phyloP scores from a whole-genome alignment of 1,140 invertebrate species.

The Stratiolaelaps scimitus region DNA sequence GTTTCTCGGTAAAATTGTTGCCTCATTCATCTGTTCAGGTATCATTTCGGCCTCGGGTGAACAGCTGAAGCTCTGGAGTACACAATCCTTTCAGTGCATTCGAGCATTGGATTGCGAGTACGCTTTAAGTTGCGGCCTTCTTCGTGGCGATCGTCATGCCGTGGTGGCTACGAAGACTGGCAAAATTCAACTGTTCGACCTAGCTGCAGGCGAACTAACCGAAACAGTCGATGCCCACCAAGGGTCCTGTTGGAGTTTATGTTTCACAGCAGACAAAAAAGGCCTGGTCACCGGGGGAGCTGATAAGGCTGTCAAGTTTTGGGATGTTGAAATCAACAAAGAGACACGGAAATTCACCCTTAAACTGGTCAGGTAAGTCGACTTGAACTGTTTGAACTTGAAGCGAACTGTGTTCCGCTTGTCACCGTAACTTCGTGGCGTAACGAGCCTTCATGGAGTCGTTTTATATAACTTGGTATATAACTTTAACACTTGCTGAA shows the following conservation, averaged over 20 bases:
- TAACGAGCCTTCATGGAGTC: no score
- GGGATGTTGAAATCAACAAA: constrained; percentile 75
- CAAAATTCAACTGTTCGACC: constrained; percentile 69
- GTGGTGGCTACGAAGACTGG: constrained; percentile 78
- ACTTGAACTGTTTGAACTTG: background rate
- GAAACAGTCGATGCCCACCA: constrained; percentile 56
- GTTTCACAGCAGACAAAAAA: constrained; percentile 55
- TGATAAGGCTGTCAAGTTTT: constrained; percentile 83
- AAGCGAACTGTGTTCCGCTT: no score
- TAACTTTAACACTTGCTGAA: no score
- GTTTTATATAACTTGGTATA: no score
- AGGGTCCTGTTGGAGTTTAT: constrained; percentile 61
- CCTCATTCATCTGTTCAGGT: constrained; percentile 37
- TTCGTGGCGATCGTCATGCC: constrained; percentile 78
- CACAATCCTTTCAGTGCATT: constrained; percentile 63
- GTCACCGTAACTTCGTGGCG: no score
- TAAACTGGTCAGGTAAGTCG: constrained; percentile 23
- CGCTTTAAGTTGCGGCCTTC: constrained; percentile 62
- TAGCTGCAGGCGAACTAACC: constrained; percentile 58
- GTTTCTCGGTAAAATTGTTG: no score
- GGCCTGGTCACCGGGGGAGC: constrained; percentile 71
- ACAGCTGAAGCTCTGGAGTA: constrained; percentile 84
- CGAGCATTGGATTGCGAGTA: constrained; percentile 58
- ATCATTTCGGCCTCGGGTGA: constrained; percentile 71
- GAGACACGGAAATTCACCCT: constrained; percentile 39